phyloP scores from a whole-genome alignment of 1,140 invertebrate genomes.

The Akabosia matsudoensis region DNA sequence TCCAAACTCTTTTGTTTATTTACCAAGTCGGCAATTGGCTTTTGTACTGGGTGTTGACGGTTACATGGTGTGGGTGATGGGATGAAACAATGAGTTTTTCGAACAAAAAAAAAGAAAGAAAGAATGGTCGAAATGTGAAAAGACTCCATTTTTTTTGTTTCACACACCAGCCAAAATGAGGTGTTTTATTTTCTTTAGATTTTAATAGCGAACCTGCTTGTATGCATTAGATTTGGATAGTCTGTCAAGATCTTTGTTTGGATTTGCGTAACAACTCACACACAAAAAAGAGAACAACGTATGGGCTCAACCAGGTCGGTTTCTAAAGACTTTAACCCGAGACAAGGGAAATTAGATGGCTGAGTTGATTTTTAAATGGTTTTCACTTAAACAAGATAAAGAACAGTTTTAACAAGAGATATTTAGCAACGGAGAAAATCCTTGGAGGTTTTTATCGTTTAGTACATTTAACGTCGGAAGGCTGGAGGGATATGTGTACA shows the following conservation, averaged over 20 bases:
- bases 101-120: slow-evolving; percentile 1
- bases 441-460: no score
- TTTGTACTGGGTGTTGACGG: neutral
- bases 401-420: no score
- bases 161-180: neutral
- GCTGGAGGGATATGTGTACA: neutral
- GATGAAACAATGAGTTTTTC: neutral
- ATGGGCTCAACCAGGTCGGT: no score
- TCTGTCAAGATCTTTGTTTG: slow-evolving; percentile 13
- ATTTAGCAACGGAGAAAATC: no score
- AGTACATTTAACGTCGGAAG: no score
- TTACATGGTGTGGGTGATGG: neutral
- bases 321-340: no score
- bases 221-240: no score
- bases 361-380: no score
- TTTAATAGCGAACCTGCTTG: neutral
- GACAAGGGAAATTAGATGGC: no score
- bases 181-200: neutral
- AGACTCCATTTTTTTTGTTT: neutral
- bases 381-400: no score
- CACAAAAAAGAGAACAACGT: no score
- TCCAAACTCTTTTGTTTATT: slow-evolving; percentile 11
- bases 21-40: slow-evolving; percentile 12
- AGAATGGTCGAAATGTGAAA: neutral
- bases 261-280: neutral